Evolutionary conservation across 2,797 vertebrate species (phyloP), one percentile per base, ranked within the genome.

Genomic region (Varecia variegata): DNA sequence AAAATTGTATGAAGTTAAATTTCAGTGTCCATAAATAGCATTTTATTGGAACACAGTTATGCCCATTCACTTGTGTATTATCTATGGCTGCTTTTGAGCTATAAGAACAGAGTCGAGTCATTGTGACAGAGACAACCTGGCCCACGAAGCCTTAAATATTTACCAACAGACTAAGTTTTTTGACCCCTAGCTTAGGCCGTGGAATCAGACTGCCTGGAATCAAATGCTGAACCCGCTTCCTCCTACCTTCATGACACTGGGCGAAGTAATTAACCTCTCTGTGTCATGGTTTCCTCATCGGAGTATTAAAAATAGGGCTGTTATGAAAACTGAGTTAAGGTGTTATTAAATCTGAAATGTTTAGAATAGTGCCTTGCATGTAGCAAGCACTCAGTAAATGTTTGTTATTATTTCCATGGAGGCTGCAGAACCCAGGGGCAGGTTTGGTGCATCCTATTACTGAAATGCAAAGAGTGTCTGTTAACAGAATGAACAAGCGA

Each of bases 1-100:
- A 87, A 94, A 68, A 77, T 77, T 82, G 76, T 65, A 40, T 88
- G 62, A 67, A 87, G 94, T 95, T 90, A 77, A 62, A 84, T 89
- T 86, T 91, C 67, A 68, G 74, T 15, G 43, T 62, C 40, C 35
- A 80, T 85, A 77, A 88, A 81, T 52, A 43, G 38, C 10, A 60
- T 56, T 65, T 73, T 52, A n/a, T 50, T 83, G 81, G 90, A 62
- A 62, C 74, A 70, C 25, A 35, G 79, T 43, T 60, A 43, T 14
- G 0, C 43, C 90, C n/a, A 25, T 88, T 95, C 93, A 65, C 76
- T 76, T 85, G n/a, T 23, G 1, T 25, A 7, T 90, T 79, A 25
- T 58, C 65, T 8, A 3, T 38, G 54, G 38, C 38, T 56, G 23
- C 52, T 86, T 95, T 88, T 76, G 56, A 67, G 40, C 60, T 94